These are phyloP conservation scores for Sander lucioperca DNA, from an alignment of 2,113 vertebrate species.

Conservation along the genomic window DNA sequence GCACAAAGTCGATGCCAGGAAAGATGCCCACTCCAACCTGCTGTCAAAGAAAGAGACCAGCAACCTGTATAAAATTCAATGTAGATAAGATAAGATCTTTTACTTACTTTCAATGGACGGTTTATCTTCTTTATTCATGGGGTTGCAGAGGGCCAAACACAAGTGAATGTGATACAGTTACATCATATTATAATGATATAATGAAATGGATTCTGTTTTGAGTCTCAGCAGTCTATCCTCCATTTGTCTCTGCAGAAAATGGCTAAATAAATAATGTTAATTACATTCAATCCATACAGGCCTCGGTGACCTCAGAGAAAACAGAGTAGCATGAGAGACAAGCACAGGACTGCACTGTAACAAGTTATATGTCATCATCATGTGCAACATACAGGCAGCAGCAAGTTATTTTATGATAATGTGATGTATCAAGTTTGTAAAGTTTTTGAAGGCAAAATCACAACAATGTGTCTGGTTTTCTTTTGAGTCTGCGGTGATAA, in stretches of 20 bases:
- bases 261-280: constrained; percentile 30
- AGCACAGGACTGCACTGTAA: not conserved
- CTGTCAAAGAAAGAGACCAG: constrained; percentile 97
- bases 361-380: not conserved
- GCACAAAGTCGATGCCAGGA: constrained; percentile 94
- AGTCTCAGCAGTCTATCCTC: constrained; percentile 9
- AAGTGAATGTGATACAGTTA: constrained; percentile 13
- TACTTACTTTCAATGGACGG: not conserved
- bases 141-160: not conserved
- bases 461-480: constrained; percentile 36
- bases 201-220: constrained; percentile 34
- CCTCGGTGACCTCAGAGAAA: constrained; percentile 32
- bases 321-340: not conserved
- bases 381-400: not conserved
- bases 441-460: constrained; percentile 23
- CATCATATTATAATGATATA: constrained; percentile 36
- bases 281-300: constrained; percentile 28
- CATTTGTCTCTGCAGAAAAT: constrained; percentile 27
- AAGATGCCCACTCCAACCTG: constrained; percentile 96
- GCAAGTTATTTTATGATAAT: not conserved
- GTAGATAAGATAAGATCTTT: constrained; percentile 72
- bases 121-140: not conserved
- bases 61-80: constrained; percentile 96
- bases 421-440: constrained; percentile 5
- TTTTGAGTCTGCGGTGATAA: constrained; percentile 35